A percentile compares a stretch with the other conserved stretches of the same genome.
Evolutionary conservation across 2,888 invertebrate genomes (phyloP).

Genomic region (Epinotia ramella): DNA sequence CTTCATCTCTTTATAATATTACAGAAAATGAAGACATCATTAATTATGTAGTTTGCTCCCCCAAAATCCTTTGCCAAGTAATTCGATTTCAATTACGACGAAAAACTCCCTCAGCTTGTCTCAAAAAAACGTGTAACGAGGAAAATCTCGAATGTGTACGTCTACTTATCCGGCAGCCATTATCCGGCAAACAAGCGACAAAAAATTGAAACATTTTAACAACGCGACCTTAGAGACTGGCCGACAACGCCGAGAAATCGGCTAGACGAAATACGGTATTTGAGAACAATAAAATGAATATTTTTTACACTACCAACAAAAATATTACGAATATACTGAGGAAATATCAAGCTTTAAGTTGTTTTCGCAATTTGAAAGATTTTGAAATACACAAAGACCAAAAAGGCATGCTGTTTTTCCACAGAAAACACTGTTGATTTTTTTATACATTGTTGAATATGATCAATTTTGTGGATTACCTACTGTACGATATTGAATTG

Average conservation of each 20-base stretch:
- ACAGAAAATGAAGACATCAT: neutral
- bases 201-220: slow-evolving; percentile 45
- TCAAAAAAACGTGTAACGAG: slow-evolving; percentile 38
- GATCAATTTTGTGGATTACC: no score
- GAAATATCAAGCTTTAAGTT: no score
- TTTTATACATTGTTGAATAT: no score
- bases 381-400: no score
- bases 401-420: no score
- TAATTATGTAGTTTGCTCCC: slow-evolving; percentile 35
- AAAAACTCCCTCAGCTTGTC: slow-evolving; percentile 26
- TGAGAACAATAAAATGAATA: no score
- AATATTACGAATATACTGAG: no score
- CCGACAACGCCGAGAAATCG: neutral
- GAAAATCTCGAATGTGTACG: slow-evolving; percentile 44
- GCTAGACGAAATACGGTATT: neutral
- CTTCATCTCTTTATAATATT: neutral
- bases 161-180: slow-evolving; percentile 38
- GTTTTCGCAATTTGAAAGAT: no score
- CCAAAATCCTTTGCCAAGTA: slow-evolving; percentile 26
- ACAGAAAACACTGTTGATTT: no score
- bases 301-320: no score
- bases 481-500: no score
- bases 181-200: slow-evolving; percentile 38
- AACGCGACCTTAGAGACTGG: slow-evolving; percentile 26
- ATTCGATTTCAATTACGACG: slow-evolving; percentile 43